Conservation (phyloP, 2,113 vertebrate genomes). For the Psammodynastes pulverulentus region DNA sequence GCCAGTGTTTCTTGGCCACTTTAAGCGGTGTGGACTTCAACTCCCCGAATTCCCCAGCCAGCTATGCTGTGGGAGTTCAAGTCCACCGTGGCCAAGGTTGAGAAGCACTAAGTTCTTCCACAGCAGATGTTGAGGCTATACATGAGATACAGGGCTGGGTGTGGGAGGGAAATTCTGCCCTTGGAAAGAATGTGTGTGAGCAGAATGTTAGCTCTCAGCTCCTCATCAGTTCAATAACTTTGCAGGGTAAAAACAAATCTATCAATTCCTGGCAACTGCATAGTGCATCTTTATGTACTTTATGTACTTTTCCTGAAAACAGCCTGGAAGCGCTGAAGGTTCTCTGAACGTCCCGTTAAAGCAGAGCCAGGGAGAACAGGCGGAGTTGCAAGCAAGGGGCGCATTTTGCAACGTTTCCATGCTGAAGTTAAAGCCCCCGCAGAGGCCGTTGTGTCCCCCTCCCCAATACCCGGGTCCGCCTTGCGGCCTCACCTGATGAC, state of each 20-base stretch:
- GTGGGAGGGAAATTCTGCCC: not conserved
- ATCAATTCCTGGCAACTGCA: not conserved
- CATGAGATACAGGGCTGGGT: not conserved
- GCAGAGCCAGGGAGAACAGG: not conserved
- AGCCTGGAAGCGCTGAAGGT: not conserved
- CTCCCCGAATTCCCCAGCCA: not conserved
- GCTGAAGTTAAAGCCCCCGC: not conserved
- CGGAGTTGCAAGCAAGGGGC: not conserved
- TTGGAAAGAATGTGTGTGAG: not conserved
- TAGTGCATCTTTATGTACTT: not conserved
- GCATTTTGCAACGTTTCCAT: not conserved
- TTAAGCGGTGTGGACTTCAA: not conserved
- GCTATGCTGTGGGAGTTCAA: not conserved
- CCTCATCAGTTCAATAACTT: not conserved
- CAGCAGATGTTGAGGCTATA: not conserved
- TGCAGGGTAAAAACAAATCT: not conserved
- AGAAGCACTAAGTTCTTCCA: not conserved
- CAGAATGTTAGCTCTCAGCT: not conserved
- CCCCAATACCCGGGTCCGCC: not conserved
- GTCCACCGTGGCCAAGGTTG: not conserved
- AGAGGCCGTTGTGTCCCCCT: not conserved
- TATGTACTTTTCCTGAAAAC: not conserved
- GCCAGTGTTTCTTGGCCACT: not conserved
- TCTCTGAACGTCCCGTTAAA: not conserved
- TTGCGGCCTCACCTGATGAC: conserved; percentile 85